phyloP scores from a whole-genome alignment of 2,888 invertebrate genomes.

The Erebia epiphron region DNA sequence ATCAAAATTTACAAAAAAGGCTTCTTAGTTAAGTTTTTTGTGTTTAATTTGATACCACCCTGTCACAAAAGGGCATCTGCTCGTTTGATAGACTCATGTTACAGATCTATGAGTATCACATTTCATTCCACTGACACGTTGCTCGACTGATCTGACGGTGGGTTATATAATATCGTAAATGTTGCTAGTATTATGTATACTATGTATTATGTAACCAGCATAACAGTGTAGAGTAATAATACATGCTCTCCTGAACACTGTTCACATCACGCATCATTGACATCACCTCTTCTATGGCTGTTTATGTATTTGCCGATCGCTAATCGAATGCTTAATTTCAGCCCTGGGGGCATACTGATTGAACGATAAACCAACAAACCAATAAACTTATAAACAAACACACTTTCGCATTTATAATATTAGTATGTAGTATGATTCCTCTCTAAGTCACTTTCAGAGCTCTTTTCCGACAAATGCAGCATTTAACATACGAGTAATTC shows the following conservation, averaged over 20 bases:
- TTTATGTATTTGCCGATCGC: too few relatives aligned
- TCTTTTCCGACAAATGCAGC: too few relatives aligned
- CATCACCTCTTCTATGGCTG: neutral
- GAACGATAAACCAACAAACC: too few relatives aligned
- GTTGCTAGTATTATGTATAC: too few relatives aligned
- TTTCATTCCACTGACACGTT: slow-evolving; percentile 1
- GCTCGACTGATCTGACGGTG: slow-evolving; percentile 10
- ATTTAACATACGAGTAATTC: neutral
- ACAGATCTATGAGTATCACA: neutral
- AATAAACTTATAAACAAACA: too few relatives aligned
- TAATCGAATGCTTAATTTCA: too few relatives aligned
- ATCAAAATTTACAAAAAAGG: neutral
- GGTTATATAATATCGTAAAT: neutral
- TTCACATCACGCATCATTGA: neutral
- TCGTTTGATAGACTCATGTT: neutral
- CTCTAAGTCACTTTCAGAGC: too few relatives aligned
- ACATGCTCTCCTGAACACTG: neutral
- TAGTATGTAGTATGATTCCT: too few relatives aligned
- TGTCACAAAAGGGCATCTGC: neutral
- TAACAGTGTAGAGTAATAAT: neutral
- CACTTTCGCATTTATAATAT: too few relatives aligned
- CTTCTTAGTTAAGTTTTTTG: neutral
- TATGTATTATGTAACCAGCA: neutral
- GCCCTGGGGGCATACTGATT: too few relatives aligned
- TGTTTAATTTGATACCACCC: slow-evolving; percentile 5